These are phyloP conservation scores for Drosophila setosimentum DNA, from an alignment of 2,888 invertebrate species.

Conservation along the genomic window DNA sequence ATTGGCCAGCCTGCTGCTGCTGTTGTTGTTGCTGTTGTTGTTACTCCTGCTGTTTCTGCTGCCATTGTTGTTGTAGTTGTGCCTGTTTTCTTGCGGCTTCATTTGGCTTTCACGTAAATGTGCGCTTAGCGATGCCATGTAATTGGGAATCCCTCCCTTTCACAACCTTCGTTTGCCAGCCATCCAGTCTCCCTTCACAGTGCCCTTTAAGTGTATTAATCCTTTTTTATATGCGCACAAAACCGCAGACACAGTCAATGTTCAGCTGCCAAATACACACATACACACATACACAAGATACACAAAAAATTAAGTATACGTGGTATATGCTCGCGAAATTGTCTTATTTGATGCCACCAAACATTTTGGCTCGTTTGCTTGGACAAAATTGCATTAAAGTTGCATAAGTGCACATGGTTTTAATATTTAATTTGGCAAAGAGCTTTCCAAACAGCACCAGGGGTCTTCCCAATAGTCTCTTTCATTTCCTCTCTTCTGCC, in stretches of 20 bases:
- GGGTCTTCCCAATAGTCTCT: constrained; percentile 16
- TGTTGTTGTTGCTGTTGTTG: background rate
- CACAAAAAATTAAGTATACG: constrained; percentile 70
- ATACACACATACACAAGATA: constrained; percentile 13
- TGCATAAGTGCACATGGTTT: constrained; percentile 82
- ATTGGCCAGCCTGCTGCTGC: constrained; percentile 61
- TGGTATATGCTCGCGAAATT: constrained; percentile 48
- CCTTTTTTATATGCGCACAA: constrained; percentile 75
- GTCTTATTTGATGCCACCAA: constrained; percentile 68
- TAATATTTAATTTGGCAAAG: constrained; percentile 82
- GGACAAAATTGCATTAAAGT: constrained; percentile 80
- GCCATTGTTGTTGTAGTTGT: constrained; percentile 35
- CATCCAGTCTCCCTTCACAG: constrained; percentile 4
- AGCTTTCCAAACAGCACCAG: constrained; percentile 69
- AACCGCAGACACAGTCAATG: constrained; percentile 41
- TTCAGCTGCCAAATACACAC: constrained; percentile 28
- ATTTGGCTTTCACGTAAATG: constrained; percentile 80
- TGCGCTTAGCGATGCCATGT: constrained; percentile 75
- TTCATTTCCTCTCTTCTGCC: background rate
- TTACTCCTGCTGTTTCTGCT: constrained; percentile 12
- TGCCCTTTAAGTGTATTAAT: constrained; percentile 78
- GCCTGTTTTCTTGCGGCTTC: constrained; percentile 60
- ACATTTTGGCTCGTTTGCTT: constrained; percentile 69
- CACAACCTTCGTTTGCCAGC: constrained; percentile 12
- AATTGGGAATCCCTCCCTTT: constrained; percentile 56